Base-by-base conservation (phyloP, 2,888 invertebrate species). In the Trichogramma dendrolimi region DNA sequence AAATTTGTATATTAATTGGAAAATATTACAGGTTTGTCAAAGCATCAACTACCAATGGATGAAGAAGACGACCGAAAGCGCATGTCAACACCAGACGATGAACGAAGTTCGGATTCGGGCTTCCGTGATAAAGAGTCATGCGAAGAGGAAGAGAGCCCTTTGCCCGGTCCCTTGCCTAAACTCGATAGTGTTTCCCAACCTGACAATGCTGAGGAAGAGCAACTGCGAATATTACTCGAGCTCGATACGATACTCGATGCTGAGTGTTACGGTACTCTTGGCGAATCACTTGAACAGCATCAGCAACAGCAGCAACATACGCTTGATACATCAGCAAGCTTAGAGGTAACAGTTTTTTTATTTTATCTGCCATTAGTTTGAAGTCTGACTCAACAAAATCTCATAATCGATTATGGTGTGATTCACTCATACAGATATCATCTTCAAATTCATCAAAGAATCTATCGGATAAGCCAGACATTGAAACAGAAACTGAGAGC, bases 91-190 rank as follows among this genome's bases (percentile, higher is more conserved):
- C 81, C 81, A 1, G 81, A 81, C 61, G 81, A 81, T 56, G 81
- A 81, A 63, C 73, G 81, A 38, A 81, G 81, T 64, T 81, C 80
- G n/a, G 81, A 81, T 63, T 81, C 81, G 14, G 81, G 81, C 53
- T 81, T 81, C 58, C 73, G 81, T 10, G 81, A 81, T 62, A 81
- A 81, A 65, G 81, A 81, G 60, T 79, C 78, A 0, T 79, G 76
- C 55, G 78, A 79, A 61, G 79, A 78, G 42, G 78, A 79, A 54
- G 79, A 76, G 60, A 77, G 74, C 55, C 70, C 74, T 42, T 64
- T 73, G 40, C 67, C 73, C 1, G 68, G 71, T 4, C 69, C 70
- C 10, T 62, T 69, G 4, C 64, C 66, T 6, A 63, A 63, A 10
- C 43, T 67, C 2, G 57, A 53, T 1, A 60, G 64, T 6, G 50